These are phyloP conservation scores for Caenorhabditis sulstoni DNA, from an alignment of 2,888 invertebrate species.

Conservation along the genomic window DNA sequence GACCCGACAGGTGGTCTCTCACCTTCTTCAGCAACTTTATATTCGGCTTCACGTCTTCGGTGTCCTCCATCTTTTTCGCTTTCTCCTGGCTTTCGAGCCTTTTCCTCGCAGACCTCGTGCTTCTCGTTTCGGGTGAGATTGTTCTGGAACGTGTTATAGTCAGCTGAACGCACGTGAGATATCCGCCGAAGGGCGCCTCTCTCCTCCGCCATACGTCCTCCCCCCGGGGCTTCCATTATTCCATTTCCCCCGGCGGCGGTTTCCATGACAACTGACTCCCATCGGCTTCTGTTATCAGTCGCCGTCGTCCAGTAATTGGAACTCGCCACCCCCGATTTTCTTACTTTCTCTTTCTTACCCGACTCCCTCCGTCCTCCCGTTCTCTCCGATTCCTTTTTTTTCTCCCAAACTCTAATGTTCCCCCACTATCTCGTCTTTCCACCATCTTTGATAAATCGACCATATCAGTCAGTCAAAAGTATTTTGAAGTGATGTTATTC, in stretches of 20 bases:
- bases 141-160: constrained; percentile 5
- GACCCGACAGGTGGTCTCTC: neutral
- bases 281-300: constrained; percentile 17
- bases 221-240: constrained; percentile 20
- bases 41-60: constrained; percentile 26
- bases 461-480: no score
- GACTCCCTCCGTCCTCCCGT: neutral
- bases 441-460: no score
- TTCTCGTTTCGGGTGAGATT: constrained; percentile 10
- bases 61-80: neutral
- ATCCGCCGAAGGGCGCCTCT: neutral
- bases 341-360: constrained; percentile 1
- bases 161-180: neutral
- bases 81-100: neutral
- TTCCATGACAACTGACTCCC: constrained; percentile 8
- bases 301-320: neutral
- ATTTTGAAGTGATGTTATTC: no score
- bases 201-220: neutral
- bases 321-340: neutral
- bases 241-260: constrained; percentile 7
- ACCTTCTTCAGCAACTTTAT: constrained; percentile 31
- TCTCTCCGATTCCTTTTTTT: neutral
- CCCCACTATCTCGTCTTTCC: no score
- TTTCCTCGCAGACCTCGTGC: constrained; percentile 24
- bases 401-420: no score